These are phyloP conservation scores for Lasioglossum morio DNA, from an alignment of 2,888 invertebrate species.

Conservation along the genomic window DNA sequence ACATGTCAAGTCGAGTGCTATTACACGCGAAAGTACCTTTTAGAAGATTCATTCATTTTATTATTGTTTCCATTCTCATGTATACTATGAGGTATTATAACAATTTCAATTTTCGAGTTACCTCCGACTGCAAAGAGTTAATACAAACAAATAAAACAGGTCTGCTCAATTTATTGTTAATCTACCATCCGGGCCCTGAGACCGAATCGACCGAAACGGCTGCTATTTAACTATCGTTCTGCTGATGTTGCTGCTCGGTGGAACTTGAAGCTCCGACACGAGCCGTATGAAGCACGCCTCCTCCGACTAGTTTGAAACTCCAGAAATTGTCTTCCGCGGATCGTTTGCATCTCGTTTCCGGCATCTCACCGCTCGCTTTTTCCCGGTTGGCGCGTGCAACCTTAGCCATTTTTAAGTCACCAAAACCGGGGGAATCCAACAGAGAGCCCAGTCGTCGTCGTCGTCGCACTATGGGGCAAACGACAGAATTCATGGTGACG, in stretches of 20 bases:
- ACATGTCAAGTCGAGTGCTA: too few relatives aligned
- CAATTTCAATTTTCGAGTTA: too few relatives aligned
- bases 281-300: constrained; percentile 33
- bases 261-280: constrained; percentile 20
- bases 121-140: too few relatives aligned
- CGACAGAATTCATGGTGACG: too few relatives aligned
- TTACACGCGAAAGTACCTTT: too few relatives aligned
- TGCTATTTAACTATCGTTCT: constrained; percentile 39
- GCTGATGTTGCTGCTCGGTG: constrained; percentile 37
- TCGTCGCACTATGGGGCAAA: too few relatives aligned
- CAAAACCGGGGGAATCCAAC: not conserved
- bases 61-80: too few relatives aligned
- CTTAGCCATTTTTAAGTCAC: constrained; percentile 36
- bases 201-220: constrained; percentile 41
- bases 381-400: constrained; percentile 14
- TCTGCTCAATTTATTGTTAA: not conserved
- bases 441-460: not conserved
- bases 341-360: constrained; percentile 53
- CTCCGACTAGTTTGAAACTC: constrained; percentile 48
- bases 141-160: too few relatives aligned
- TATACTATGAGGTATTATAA: too few relatives aligned
- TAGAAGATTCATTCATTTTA: too few relatives aligned
- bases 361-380: constrained; percentile 23
- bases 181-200: not conserved
- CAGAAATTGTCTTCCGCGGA: constrained; percentile 33